Conservation (phyloP, 2,888 invertebrate genomes). For the Nesidiocoris tenuis region DNA sequence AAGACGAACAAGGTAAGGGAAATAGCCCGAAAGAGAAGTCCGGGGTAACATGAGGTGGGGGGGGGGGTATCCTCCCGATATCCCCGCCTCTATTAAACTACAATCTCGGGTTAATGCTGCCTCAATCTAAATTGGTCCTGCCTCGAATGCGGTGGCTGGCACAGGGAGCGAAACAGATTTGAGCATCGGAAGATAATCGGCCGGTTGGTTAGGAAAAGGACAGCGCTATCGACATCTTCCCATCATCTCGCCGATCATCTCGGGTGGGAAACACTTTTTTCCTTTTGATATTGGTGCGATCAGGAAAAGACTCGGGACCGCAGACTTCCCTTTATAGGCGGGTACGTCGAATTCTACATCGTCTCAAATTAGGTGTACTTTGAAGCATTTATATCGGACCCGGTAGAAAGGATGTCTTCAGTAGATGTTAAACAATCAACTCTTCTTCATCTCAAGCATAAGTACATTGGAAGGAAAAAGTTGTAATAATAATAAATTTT, state of each 20-base stretch:
- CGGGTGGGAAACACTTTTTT: background rate
- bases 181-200: constrained; percentile 40
- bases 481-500: too few species aligned
- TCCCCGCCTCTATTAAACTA: constrained; percentile 40
- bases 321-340: too few species aligned
- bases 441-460: too few species aligned
- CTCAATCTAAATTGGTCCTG: constrained; percentile 43
- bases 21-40: background rate
- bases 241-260: background rate
- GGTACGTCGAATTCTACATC: too few species aligned
- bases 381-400: too few species aligned
- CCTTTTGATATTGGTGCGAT: background rate
- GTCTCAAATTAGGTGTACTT: too few species aligned
- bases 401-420: too few species aligned
- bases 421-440: too few species aligned
- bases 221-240: background rate
- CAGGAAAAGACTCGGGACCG: background rate
- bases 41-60: background rate
- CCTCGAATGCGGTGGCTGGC: constrained; percentile 15
- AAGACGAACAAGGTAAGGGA: constrained; percentile 15
- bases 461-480: too few species aligned
- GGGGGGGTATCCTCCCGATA: background rate
- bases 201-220: constrained; percentile 6
- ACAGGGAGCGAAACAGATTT: constrained; percentile 24
- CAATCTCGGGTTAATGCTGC: constrained; percentile 43